Evolutionary conservation across 2,113 vertebrate genomes (phyloP), one percentile per base, ranked within the genome.

Genomic region (Xiphorhynchus elegans): DNA sequence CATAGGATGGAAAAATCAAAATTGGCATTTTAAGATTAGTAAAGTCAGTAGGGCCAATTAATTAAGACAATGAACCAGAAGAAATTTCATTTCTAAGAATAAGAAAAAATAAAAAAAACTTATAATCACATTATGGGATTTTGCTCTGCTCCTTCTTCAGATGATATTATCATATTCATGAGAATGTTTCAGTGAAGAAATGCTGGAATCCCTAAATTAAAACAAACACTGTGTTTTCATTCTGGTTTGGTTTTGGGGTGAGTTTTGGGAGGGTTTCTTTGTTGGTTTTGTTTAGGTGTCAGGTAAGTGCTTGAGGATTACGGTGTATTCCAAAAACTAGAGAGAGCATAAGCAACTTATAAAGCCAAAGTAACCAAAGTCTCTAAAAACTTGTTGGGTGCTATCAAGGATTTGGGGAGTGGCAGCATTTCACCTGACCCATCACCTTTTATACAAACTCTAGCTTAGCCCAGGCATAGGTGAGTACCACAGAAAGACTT

Each of bases 1-100:
- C 72, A 28, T 50, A 42, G 72, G n/a, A 74, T 35, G 28, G 84
- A 85, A 77, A 92, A 90, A 96, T 89, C 7, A 3, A 73, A 93
- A 91, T 49, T 81, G 87, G 44, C 85, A 92, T 81, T 88, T 5
- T 4, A 72, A 93, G 83, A 94, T 72, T 25, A 93, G 25, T 83
- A 31, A 84, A 94, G 76, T 72, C 63, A 72, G 66, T 83, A 77
- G 62, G 74, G 75, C 47, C 84, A 93, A 96, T 93, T 89, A 92
- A 84, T 91, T 89, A 90, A 83, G 63, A 91, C 67, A 88, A 83
- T 75, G 92, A 92, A 72, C 29, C 5, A 17, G 67, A 97, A 95
- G 89, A 90, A 92, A 90, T 85, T 89, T 94, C 42, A 95, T 95
- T 96, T 96, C 58, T 46, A 29, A 84, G 56, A 95, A 78, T 29